These are phyloP conservation scores for Palaemon carinicauda DNA, from an alignment of 1,140 invertebrate genomes.

Conservation along the genomic window DNA sequence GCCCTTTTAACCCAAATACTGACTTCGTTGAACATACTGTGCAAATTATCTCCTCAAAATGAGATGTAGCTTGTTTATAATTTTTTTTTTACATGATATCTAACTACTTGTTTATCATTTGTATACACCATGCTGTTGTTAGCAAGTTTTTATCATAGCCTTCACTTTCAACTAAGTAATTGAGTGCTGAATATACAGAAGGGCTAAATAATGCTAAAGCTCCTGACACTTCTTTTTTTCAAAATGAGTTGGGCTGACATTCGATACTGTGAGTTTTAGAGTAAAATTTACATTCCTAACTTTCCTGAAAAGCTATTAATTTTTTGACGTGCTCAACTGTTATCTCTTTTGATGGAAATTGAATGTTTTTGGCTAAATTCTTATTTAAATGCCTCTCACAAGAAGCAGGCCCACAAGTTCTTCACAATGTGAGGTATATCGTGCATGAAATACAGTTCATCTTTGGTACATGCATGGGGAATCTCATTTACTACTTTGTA, in stretches of 20 bases:
- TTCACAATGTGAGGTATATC: background rate
- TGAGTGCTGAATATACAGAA: background rate
- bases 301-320: background rate
- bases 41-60: background rate
- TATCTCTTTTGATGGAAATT: background rate
- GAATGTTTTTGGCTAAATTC: background rate
- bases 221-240: background rate
- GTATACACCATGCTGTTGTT: background rate
- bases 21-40: no score
- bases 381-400: background rate
- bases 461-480: background rate
- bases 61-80: background rate
- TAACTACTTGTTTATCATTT: constrained; percentile 5
- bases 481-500: background rate
- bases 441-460: background rate
- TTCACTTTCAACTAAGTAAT: constrained; percentile 11
- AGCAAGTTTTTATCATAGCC: constrained; percentile 13
- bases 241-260: background rate
- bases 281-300: background rate
- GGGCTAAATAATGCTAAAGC: background rate
- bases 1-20: background rate
- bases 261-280: background rate
- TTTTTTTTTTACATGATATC: background rate
- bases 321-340: background rate
- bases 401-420: background rate